Evolutionary conservation across 1,140 invertebrate genomes (phyloP), one percentile per base, ranked within the genome.

Genomic region (Euura lappo): DNA sequence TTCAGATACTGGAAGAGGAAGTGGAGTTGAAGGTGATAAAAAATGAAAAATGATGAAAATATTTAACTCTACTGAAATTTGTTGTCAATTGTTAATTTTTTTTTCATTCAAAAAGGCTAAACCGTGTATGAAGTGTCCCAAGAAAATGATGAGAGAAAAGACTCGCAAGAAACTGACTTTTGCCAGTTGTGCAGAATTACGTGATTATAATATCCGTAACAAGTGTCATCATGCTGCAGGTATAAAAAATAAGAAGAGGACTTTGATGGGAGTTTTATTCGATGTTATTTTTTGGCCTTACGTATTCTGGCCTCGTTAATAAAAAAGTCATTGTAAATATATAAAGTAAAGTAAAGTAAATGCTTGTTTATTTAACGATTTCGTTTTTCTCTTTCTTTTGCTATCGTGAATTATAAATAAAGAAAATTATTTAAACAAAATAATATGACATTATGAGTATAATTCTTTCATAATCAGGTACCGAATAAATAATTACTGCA

Each of bases 241-340:
- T 28, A 28, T 60, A n/a, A n/a, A 28, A n/a, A n/a, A 60, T 60
- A 60, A 60, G 5, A 60, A 60, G 51, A 60, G 51, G 13, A 60
- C 51, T 60, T 8, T n/a, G 5, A 5, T 60, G 6, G 5, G 51
- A 11, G 51, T 60, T 60, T 4, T 60, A 3, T 60, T 60, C 6
- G 51, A 60, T 60, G 13, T 60, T 60, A n/a, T 60, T 60, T 60
- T 60, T 60, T 60, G 51, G 51, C 51, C 51, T 8, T 60, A 60
- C 51, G 51, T 60, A 11, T 60, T 60, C 13, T 60, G 51, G 51
- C 51, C 51, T 60, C 13, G 51, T 60, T n/a, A n/a, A 28, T 28
- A 28, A 28, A 28, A 28, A 60, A 60, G 13, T n/a, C 6, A 8
- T 60, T 60, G 51, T 60, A 60, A 60, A 60, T 60, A 28, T 28